Conservation (phyloP, 2,888 invertebrate species). For the Holacanthella duospinosa region DNA sequence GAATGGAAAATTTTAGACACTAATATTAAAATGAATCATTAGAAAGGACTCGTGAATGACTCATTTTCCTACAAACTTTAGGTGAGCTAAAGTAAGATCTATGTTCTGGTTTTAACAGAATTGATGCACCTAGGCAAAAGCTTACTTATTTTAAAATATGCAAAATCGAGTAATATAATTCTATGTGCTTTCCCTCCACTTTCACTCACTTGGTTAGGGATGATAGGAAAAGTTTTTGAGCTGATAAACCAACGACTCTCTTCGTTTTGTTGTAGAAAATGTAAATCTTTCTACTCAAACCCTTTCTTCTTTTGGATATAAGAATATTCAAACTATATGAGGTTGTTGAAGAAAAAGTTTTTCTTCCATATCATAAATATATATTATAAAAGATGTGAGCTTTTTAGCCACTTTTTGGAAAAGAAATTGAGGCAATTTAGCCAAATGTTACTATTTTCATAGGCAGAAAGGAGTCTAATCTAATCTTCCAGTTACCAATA, state of each 20-base stretch:
- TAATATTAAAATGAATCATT: too few species aligned
- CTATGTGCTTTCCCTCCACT: neutral
- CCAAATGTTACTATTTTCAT: too few species aligned
- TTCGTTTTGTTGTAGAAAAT: neutral
- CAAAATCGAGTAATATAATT: neutral
- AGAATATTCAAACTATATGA: neutral
- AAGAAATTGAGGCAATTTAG: neutral
- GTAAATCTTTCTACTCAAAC: neutral
- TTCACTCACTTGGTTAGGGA: neutral
- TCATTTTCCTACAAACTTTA: too few species aligned
- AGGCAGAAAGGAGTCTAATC: too few species aligned
- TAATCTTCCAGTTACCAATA: too few species aligned
- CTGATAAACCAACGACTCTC: neutral
- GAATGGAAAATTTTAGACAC: too few species aligned
- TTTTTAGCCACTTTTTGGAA: neutral
- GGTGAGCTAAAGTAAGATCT: too few species aligned
- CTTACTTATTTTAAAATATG: neutral
- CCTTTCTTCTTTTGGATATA: too few species aligned
- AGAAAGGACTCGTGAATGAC: too few species aligned
- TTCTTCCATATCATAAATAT: neutral
- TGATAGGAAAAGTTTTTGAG: neutral
- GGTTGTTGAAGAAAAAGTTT: neutral
- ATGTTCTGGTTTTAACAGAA: too few species aligned
- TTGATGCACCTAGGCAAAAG: neutral
- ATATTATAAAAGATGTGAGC: too few species aligned